Evolutionary conservation across 2,888 invertebrate species (phyloP).

Genomic region (Yponomeuta plumbellus): DNA sequence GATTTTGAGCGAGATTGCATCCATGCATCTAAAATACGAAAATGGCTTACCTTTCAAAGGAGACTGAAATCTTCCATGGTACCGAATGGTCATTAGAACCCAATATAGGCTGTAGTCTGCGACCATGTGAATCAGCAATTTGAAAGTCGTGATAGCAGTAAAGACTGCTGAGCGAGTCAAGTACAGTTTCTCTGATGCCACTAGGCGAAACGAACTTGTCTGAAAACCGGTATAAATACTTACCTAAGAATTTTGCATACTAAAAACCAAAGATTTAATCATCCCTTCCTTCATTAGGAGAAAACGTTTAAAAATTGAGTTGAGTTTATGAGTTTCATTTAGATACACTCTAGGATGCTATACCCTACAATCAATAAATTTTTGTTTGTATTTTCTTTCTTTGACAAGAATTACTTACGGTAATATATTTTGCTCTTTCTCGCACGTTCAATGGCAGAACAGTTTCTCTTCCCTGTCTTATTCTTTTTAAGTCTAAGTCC

Average conservation of each 20-base stretch:
- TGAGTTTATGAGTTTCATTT: too few relatives aligned
- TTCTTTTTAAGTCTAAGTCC: constrained; percentile 78
- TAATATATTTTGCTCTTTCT: constrained; percentile 79
- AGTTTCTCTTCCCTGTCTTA: constrained; percentile 76
- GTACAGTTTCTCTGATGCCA: constrained; percentile 76
- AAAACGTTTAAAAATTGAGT: too few relatives aligned
- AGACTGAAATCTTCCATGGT: constrained; percentile 49
- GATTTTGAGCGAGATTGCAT: not conserved
- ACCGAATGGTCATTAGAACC: constrained; percentile 76
- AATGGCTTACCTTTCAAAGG: not conserved
- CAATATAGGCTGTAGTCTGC: constrained; percentile 88
- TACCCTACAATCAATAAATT: too few relatives aligned
- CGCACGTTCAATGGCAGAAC: constrained; percentile 81
- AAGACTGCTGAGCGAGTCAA: constrained; percentile 75
- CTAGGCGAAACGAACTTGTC: constrained; percentile 77
- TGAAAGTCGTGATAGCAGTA: constrained; percentile 80
- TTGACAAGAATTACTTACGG: constrained; percentile 56
- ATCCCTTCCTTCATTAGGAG: too few relatives aligned
- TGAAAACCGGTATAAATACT: constrained; percentile 32
- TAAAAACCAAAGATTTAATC: too few relatives aligned
- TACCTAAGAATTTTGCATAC: not conserved
- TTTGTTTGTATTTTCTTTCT: too few relatives aligned
- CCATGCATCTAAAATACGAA: not conserved
- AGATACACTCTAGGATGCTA: too few relatives aligned
- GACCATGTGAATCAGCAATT: constrained; percentile 83